Conservation (phyloP, 2,797 vertebrate genomes). For the Anguilla anguilla region DNA sequence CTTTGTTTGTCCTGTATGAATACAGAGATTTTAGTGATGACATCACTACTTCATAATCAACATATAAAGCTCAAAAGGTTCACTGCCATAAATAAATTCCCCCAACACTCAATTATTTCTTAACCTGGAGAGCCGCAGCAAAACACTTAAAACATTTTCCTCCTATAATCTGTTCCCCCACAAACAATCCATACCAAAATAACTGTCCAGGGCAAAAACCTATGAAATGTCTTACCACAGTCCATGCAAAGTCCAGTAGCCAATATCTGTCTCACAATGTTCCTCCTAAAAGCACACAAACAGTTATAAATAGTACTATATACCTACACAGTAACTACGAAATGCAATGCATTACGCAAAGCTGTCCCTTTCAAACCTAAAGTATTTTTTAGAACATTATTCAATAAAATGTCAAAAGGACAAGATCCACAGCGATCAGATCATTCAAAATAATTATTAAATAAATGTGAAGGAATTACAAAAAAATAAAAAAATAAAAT, state of each 20-base stretch:
- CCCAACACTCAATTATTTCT: not conserved
- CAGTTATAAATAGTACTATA: not conserved
- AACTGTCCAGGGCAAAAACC: not conserved
- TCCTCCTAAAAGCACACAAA: conserved; percentile 60
- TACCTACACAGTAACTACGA: not conserved
- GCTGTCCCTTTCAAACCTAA: not conserved
- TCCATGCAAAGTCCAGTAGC: conserved; percentile 77
- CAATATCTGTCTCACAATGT: conserved; percentile 64
- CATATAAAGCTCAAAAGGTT: not conserved
- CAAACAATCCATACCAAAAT: not conserved
- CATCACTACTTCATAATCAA: not conserved
- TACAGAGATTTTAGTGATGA: not conserved
- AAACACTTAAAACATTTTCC: not conserved
- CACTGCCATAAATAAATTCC: not conserved
- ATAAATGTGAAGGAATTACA: not conserved
- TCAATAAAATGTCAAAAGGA: not conserved
- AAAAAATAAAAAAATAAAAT: not conserved
- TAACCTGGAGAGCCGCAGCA: not conserved
- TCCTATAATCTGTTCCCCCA: not conserved
- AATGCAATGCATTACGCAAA: not conserved
- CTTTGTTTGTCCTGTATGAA: conserved; percentile 69
- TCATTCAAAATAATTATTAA: not conserved
- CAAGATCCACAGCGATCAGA: not conserved
- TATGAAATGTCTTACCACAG: conserved; percentile 66
- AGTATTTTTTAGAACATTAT: not conserved